A percentile compares a stretch with the other conserved stretches of the same genome.
Evolutionary conservation across 2,888 invertebrate species (phyloP).

Genomic region (Scelioninae gen. 2): DNA sequence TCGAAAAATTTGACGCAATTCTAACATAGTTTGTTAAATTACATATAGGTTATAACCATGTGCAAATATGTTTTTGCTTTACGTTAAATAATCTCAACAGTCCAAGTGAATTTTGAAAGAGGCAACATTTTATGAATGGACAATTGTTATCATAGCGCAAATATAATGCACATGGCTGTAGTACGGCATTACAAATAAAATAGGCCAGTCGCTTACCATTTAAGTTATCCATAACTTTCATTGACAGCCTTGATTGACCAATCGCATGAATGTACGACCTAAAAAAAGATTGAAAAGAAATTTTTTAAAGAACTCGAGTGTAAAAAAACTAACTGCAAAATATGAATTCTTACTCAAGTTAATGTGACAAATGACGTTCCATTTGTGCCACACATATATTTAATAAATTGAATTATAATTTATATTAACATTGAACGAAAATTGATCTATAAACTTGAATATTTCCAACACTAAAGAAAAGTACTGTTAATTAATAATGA

Average conservation of each 20-base stretch:
- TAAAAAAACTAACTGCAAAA: constrained; percentile 9
- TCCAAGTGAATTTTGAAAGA: constrained; percentile 20
- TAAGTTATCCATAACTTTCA: constrained; percentile 45
- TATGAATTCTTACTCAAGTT: constrained; percentile 10
- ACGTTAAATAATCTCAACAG: constrained; percentile 35
- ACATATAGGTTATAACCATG: constrained; percentile 24
- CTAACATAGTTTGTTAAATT: too few species aligned
- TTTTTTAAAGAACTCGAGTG: constrained; percentile 4
- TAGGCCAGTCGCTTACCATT: constrained; percentile 36
- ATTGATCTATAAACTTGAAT: constrained; percentile 2
- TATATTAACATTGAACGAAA: background rate
- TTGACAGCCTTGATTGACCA: constrained; percentile 42
- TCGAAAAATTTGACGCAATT: too few species aligned
- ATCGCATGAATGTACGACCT: constrained; percentile 16
- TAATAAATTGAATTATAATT: constrained; percentile 2
- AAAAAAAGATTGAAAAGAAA: constrained; percentile 28
- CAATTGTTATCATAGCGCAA: constrained; percentile 28
- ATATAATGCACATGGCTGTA: constrained; percentile 24
- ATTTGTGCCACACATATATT: background rate
- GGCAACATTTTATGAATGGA: constrained; percentile 14
- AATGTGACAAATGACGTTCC: background rate
- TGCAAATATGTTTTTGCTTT: constrained; percentile 27
- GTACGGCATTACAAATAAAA: constrained; percentile 33
- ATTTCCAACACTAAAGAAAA: background rate
- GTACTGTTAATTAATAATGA: background rate